Evolutionary conservation across 2,888 invertebrate species (phyloP).

Genomic region (Tortricodes alternella): DNA sequence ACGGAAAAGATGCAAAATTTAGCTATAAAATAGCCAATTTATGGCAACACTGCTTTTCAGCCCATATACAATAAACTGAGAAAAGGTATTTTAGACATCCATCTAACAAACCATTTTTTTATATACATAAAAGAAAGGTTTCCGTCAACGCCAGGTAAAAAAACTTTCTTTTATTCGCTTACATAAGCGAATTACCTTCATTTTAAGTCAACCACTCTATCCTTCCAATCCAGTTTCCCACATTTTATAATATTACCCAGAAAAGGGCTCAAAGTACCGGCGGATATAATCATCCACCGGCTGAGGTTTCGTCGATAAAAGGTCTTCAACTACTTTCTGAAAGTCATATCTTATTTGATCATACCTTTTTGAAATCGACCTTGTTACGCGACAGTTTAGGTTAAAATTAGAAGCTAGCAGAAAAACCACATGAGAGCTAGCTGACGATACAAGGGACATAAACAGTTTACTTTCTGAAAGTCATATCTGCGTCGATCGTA

Average conservation of each 20-base stretch:
- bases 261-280: slow-evolving; percentile 8
- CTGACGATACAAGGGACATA: no score
- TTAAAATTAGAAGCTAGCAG: not conserved
- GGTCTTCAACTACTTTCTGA: not conserved
- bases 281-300: slow-evolving; percentile 14
- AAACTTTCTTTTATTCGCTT: not conserved
- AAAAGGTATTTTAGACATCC: no score
- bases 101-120: no score
- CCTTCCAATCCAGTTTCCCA: not conserved
- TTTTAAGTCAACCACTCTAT: not conserved
- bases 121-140: no score
- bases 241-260: slow-evolving; percentile 11
- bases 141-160: no score
- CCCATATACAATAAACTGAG: no score
- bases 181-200: not conserved
- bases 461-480: not conserved
- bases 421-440: not conserved
- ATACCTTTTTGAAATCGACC: not conserved
- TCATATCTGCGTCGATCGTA: not conserved
- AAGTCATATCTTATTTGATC: not conserved
- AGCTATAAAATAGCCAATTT: no score
- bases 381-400: not conserved
- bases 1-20: no score
- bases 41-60: no score
- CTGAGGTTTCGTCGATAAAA: not conserved